A percentile compares a stretch with the other conserved stretches of the same genome.
phyloP scores from a whole-genome alignment of 2,113 vertebrate species.

The Mastomys natalensis region DNA sequence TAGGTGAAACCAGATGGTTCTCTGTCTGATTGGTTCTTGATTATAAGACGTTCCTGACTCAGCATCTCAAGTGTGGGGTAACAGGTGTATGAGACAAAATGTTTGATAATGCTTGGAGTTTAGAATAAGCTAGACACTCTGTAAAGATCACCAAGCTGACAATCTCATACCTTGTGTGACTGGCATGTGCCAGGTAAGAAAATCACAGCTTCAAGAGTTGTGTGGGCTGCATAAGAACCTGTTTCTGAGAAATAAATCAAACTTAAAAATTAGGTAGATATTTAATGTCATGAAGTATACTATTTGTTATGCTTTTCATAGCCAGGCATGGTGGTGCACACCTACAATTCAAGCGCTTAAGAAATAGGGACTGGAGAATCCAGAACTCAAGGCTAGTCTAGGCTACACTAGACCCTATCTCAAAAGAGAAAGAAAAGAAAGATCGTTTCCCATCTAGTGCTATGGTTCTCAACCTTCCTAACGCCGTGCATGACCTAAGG shows the following conservation, averaged over 20 bases:
- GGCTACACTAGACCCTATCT: background rate
- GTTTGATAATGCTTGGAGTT: background rate
- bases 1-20: background rate
- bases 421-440: background rate
- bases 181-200: background rate
- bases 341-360: background rate
- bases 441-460: background rate
- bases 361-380: background rate
- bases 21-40: background rate
- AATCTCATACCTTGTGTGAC: background rate
- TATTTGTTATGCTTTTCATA: background rate
- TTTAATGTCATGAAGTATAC: constrained; percentile 2
- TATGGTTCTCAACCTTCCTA: background rate
- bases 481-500: too few relatives aligned
- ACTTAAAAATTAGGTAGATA: background rate
- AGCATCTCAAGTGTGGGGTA: background rate
- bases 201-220: background rate
- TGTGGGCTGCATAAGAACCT: background rate
- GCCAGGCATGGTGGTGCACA: background rate
- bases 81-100: too few relatives aligned
- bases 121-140: background rate
- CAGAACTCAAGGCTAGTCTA: background rate
- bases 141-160: background rate
- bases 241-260: background rate
- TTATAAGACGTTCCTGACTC: background rate